A percentile compares a stretch with the other conserved stretches of the same genome.
phyloP scores from a whole-genome alignment of 2,797 vertebrate species.

The Lerista edwardsae region DNA sequence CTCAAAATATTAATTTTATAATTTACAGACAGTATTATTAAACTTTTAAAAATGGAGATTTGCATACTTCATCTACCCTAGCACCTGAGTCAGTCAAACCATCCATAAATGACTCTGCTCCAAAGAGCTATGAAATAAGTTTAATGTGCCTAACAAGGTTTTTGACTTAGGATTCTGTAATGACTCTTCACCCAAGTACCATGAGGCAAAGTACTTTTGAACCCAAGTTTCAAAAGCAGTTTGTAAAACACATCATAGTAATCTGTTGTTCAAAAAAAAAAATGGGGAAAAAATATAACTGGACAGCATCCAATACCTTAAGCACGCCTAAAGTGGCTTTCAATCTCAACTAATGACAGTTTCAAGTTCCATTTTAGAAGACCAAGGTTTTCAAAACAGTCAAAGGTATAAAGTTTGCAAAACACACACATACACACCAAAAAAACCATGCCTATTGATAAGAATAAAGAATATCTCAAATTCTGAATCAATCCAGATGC shows the following conservation, averaged over 20 bases:
- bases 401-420: not conserved
- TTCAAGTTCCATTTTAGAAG: not conserved
- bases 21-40: not conserved
- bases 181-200: not conserved
- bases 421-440: not conserved
- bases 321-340: not conserved
- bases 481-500: not conserved
- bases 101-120: not conserved
- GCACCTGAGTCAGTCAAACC: not conserved
- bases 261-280: not conserved
- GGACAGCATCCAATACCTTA: too few species aligned
- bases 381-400: not conserved
- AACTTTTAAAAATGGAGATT: not conserved
- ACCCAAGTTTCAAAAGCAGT: not conserved
- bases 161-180: too few species aligned
- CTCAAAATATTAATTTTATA: not conserved
- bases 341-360: not conserved
- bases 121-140: not conserved
- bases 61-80: not conserved
- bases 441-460: not conserved
- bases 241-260: not conserved
- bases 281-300: too few species aligned
- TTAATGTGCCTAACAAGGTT: not conserved
- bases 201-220: not conserved
- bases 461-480: not conserved